Evolutionary conservation across 2,888 invertebrate genomes (phyloP).

Genomic region (Drosophila acutilabella): DNA sequence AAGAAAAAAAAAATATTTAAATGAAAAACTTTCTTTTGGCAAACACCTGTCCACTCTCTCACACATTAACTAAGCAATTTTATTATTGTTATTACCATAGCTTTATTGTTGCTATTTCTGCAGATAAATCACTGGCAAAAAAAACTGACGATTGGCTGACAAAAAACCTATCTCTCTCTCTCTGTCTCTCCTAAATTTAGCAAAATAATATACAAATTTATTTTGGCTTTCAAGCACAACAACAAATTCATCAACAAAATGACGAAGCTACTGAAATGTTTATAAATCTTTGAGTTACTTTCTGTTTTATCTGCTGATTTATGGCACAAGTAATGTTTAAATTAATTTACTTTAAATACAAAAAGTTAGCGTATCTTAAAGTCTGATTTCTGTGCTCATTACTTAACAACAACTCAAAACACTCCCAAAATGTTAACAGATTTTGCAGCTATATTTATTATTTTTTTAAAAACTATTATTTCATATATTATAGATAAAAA

Average conservation of each 20-base stretch:
- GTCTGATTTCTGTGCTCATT: too few relatives aligned
- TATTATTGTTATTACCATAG: constrained; percentile 16
- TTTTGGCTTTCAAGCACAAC: constrained; percentile 34
- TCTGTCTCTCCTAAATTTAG: too few relatives aligned
- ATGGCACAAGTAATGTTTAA: constrained; percentile 7
- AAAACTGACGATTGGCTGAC: constrained; percentile 42
- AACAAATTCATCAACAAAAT: constrained; percentile 45
- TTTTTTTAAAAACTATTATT: constrained; percentile 18
- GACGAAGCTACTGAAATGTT: constrained; percentile 28
- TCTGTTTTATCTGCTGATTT: constrained; percentile 32
- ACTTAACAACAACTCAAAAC: constrained; percentile 11
- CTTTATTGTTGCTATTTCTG: constrained; percentile 16
- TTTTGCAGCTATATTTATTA: constrained; percentile 4
- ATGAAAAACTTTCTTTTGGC: constrained; percentile 45
- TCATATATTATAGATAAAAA: constrained; percentile 25
- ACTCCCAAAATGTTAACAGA: constrained; percentile 35
- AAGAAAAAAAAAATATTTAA: not conserved
- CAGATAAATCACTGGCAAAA: constrained; percentile 47
- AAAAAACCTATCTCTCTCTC: too few relatives aligned
- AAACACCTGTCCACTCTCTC: constrained; percentile 48
- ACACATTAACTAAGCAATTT: constrained; percentile 19
- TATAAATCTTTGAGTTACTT: constrained; percentile 26
- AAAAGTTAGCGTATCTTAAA: too few relatives aligned
- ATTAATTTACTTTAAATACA: too few relatives aligned
- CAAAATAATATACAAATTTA: not conserved